Base-by-base conservation (phyloP, 2,113 vertebrate species). In the Peromyscus californicus region DNA sequence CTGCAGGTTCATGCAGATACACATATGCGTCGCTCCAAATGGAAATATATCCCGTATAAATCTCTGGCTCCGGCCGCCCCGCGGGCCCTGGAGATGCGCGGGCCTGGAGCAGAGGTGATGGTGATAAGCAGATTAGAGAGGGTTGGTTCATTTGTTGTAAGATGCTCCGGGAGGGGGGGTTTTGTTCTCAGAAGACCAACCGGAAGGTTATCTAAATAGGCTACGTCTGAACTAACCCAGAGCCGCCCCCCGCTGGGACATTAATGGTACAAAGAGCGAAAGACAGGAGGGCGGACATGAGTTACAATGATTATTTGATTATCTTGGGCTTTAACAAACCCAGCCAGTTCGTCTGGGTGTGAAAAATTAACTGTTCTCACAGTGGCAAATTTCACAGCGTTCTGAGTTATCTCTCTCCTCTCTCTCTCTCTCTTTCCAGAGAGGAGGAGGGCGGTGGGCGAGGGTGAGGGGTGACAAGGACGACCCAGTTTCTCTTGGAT, bases 131-230 rank as follows among this genome's bases (percentile, higher is more conserved):
- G 99, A 99, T 99, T 98, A 99, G 98, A 69, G 94, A 13, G 97
- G 98, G 97, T 98, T 98, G 98, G 97, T 98, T 99, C 98, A 97
- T 98, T 98, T 98, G 98, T 98, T 97, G 98, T 45, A 96, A 98
- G 98, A 98, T 98, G 94, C 98, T 98, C 98, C 97, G 93, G 98
- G 98, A 98, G 98, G 98, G 98, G n/a, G 97, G 93, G 70, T 86
- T 82, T 79, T 72, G 97, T 98, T 98, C 98, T 98, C 98, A 88
- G 89, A 93, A 98, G 98, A 98, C 97, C 98, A 96, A 97, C 95
- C 97, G 97, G 98, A 98, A 98, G 99, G 99, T 99, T 99, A 99
- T 99, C 99, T 98, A 98, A 98, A 99, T 97, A 98, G 98, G 98
- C 98, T 97, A 12, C 96, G 97, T 98, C 98, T 97, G 98, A 98